These are phyloP conservation scores for Ellobium chinense DNA, from an alignment of 2,888 invertebrate genomes.

Conservation along the genomic window DNA sequence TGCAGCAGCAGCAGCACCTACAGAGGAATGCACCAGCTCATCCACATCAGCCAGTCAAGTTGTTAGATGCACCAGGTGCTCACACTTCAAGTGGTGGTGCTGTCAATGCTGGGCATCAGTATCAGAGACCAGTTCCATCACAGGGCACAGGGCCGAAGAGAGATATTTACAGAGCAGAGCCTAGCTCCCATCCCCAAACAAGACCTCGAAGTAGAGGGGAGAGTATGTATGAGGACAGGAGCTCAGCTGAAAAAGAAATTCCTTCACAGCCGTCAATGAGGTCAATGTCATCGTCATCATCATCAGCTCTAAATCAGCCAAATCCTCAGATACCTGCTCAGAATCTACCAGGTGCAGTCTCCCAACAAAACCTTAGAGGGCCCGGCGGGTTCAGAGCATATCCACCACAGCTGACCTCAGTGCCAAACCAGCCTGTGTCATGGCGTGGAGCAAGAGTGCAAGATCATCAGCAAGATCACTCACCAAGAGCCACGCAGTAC, in stretches of 20 bases:
- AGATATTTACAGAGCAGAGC: conserved; percentile 4
- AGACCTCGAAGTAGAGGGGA: conserved; percentile 4
- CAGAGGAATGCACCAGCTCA: background rate
- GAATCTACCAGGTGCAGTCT: background rate
- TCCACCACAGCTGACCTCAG: conserved; percentile 31
- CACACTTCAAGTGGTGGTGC: background rate
- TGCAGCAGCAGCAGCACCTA: background rate
- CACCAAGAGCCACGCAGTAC: background rate
- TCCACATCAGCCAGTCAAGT: conserved; percentile 32
- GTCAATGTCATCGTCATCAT: conserved; percentile 21
- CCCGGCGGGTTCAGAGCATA: conserved; percentile 41
- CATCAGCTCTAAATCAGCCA: conserved; percentile 6
- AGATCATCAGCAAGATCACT: background rate
- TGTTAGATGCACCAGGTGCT: conserved; percentile 31
- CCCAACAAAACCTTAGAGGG: conserved; percentile 10
- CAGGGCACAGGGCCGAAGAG: background rate
- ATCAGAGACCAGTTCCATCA: background rate
- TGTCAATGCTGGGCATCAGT: background rate
- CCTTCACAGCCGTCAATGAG: background rate
- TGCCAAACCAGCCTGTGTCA: conserved; percentile 24
- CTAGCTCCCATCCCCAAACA: background rate
- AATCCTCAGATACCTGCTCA: background rate
- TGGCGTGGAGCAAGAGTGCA: background rate
- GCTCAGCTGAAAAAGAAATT: conserved; percentile 8
- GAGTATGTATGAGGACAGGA: background rate